These are phyloP conservation scores for Ptilorrhoa leucosticta DNA, from an alignment of 2,113 vertebrate species.

Conservation along the genomic window DNA sequence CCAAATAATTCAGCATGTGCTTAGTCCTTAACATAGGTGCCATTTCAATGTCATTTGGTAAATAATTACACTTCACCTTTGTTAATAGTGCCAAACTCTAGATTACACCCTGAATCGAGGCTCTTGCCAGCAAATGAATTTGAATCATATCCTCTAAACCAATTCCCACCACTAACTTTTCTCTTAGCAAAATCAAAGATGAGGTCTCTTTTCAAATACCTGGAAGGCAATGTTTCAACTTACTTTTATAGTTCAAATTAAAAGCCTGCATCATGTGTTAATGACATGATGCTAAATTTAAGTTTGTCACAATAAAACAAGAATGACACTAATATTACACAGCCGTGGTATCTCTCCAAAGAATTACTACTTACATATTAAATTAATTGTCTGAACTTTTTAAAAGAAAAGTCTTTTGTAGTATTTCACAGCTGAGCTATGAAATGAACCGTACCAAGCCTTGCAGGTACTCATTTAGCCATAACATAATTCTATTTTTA, in stretches of 20 bases:
- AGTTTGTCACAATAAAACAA: conserved; percentile 13
- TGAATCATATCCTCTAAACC: neutral
- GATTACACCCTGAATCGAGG: neutral
- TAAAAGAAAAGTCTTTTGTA: neutral
- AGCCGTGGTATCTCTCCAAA: neutral
- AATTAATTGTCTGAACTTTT: neutral
- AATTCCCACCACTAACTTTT: neutral
- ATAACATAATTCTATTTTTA: neutral
- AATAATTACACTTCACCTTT: neutral
- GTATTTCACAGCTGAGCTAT: neutral
- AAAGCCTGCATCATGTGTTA: conserved; percentile 12
- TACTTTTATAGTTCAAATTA: conserved; percentile 19
- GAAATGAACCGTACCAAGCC: neutral
- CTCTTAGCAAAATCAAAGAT: neutral
- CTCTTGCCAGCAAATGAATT: neutral
- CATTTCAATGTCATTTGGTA: neutral
- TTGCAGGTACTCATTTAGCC: neutral
- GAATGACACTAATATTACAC: neutral
- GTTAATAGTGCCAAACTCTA: neutral
- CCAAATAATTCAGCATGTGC: neutral
- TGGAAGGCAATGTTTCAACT: neutral
- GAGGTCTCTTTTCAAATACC: neutral
- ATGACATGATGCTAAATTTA: neutral
- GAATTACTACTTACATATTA: neutral
- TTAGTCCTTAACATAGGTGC: neutral